Base-by-base conservation (phyloP, 2,113 vertebrate genomes). In the Hirundichthys speculiger region DNA sequence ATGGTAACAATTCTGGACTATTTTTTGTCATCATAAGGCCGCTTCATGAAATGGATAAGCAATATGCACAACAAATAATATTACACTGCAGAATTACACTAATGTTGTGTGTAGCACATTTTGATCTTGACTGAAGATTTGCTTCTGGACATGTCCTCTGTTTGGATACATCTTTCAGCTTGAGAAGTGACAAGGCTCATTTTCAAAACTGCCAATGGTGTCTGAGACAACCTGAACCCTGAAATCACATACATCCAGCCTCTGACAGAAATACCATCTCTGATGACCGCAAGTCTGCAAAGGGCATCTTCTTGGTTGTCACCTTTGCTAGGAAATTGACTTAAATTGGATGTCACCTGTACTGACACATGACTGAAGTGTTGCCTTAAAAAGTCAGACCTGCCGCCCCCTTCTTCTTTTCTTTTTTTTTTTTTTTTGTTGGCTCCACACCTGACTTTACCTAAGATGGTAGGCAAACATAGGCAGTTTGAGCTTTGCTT, bases 231-330 rank as follows among this genome's bases (percentile, higher is more conserved):
- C 40, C 61, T 71, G 52, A 69, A 73, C 80, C 71, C 63, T 75
- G 64, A 76, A 78, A 79, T 84, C 85, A 67, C 27, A 15, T 68
- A 72, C 58, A 69, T 74, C 64, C 67, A 76, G 47, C 42, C 67
- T 73, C 85, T 79, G 79, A 88, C 87, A 66, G 75, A 80, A 86
- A 85, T 66, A 65, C 76, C 85, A 86, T 90, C 86, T 90, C 83
- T 59, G 70, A 82, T 61, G 73, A 79, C 75, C 59, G 72, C 40
- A 13, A 76, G 79, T 86, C 81, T 75, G 76, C 71, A 83, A 80
- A 90, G 88, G 83, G 87, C 86, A 88, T 86, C 81, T 86, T 80
- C 74, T 83, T 59, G 42, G 39, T 69, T 88, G 86, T 90, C 77
- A 83, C 73, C 81, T 73, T 64, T 54, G 47, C 56, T 69, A 77